phyloP scores from a whole-genome alignment of 1,140 invertebrate genomes.

The Harpegnathos saltator region DNA sequence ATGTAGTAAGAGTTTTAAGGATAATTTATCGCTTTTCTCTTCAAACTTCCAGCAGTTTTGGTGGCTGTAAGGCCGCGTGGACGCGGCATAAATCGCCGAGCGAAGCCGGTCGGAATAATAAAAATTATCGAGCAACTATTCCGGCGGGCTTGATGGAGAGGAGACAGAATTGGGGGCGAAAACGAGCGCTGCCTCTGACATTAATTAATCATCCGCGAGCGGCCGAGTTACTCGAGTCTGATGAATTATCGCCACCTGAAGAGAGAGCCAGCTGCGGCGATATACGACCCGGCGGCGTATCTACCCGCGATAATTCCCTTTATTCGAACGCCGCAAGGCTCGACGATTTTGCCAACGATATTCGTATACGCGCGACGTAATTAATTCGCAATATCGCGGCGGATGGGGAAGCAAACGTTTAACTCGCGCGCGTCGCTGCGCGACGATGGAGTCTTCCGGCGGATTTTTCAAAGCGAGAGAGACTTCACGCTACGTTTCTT shows the following conservation, averaged over 20 bases:
- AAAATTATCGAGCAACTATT: conserved; percentile 46
- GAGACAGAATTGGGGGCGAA: conserved; percentile 13
- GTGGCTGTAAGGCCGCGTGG: conserved; percentile 23
- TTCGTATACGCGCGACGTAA: conserved; percentile 20
- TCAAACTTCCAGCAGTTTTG: background rate
- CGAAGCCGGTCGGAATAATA: conserved; percentile 10
- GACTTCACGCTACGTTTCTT: background rate
- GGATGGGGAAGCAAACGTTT: conserved; percentile 8
- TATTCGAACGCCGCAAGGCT: conserved; percentile 21
- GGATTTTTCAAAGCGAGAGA: background rate
- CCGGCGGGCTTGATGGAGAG: conserved; percentile 26
- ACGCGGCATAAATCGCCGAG: conserved; percentile 32
- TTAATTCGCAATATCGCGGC: conserved; percentile 27
- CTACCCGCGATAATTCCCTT: conserved; percentile 53
- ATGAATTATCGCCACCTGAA: conserved; percentile 73
- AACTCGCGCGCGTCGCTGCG: conserved; percentile 7
- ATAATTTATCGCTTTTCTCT: conserved; percentile 22
- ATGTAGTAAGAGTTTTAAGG: background rate
- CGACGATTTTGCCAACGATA: conserved; percentile 53
- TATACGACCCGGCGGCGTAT: conserved; percentile 52
- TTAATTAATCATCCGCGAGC: conserved; percentile 70
- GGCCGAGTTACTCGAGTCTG: conserved; percentile 68
- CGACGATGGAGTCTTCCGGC: background rate
- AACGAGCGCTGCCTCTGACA: conserved; percentile 54
- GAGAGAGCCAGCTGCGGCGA: conserved; percentile 57